phyloP scores from a whole-genome alignment of 1,140 invertebrate genomes.

The Papilio polyxenes region DNA sequence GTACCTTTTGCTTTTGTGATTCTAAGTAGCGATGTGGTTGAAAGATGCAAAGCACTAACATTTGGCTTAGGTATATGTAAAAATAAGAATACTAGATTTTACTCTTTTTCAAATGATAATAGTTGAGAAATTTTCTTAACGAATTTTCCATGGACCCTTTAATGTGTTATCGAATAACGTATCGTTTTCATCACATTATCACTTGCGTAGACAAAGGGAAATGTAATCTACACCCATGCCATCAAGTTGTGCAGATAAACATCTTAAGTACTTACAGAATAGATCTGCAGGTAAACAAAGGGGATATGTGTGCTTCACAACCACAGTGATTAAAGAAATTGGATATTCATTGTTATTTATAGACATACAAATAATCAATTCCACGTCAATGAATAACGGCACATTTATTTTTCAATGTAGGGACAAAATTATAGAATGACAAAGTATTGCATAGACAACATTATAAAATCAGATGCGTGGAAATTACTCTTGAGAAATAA shows the following conservation, averaged over 20 bases:
- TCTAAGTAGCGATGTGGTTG: too few relatives aligned
- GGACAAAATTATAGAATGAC: background rate
- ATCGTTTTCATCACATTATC: slow-evolving; percentile 41
- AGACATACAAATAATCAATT: slow-evolving; percentile 36
- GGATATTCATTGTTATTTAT: slow-evolving; percentile 48
- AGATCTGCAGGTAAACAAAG: slow-evolving; percentile 38
- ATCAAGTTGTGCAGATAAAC: slow-evolving; percentile 54
- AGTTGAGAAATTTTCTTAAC: slow-evolving; percentile 11
- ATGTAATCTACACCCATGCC: slow-evolving; percentile 41
- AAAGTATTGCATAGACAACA: background rate
- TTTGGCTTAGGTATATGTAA: too few relatives aligned
- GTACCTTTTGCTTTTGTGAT: too few relatives aligned
- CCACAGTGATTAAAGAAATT: slow-evolving; percentile 50
- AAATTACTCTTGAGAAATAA: too few relatives aligned
- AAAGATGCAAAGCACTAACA: too few relatives aligned
- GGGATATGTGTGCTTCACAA: slow-evolving; percentile 45
- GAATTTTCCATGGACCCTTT: background rate
- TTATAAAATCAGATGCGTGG: background rate
- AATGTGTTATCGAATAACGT: background rate
- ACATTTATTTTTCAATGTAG: background rate
- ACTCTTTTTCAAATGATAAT: too few relatives aligned
- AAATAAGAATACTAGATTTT: too few relatives aligned
- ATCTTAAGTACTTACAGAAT: slow-evolving; percentile 44
- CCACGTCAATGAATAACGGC: background rate
- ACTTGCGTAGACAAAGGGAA: slow-evolving; percentile 31